These are phyloP conservation scores for Pollenia amentaria DNA, from an alignment of 2,888 invertebrate genomes.

Conservation along the genomic window DNA sequence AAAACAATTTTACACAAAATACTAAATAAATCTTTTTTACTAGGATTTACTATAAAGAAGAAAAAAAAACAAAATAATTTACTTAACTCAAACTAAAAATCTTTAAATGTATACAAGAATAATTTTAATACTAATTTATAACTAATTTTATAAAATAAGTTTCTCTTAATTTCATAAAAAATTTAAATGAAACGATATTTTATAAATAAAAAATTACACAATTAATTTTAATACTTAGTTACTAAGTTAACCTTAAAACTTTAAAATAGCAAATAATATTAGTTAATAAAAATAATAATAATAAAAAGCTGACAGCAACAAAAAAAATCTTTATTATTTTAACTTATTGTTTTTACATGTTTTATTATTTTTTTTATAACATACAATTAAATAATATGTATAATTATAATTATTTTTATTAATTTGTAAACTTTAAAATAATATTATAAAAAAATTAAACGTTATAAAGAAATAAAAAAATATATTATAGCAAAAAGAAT, in stretches of 20 bases:
- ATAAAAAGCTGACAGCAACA: slow-evolving; percentile 49
- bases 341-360: slow-evolving; percentile 56
- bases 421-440: slow-evolving; percentile 57
- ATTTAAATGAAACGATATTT: background rate
- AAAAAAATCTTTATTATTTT: slow-evolving; percentile 39
- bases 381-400: slow-evolving; percentile 40
- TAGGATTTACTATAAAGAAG: slow-evolving; percentile 16
- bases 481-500: slow-evolving; percentile 43
- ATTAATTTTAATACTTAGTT: slow-evolving; percentile 35
- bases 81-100: slow-evolving; percentile 37
- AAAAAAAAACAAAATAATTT: background rate
- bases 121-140: slow-evolving; percentile 46
- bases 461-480: slow-evolving; percentile 52
- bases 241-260: slow-evolving; percentile 35
- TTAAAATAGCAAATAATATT: slow-evolving; percentile 29
- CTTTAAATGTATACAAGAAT: slow-evolving; percentile 21
- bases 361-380: slow-evolving; percentile 30
- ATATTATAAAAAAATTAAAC: slow-evolving; percentile 48
- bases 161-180: slow-evolving; percentile 6
- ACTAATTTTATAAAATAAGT: slow-evolving; percentile 26
- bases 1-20: slow-evolving; percentile 51
- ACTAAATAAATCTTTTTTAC: slow-evolving; percentile 31
- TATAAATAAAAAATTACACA: background rate
- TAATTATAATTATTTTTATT: slow-evolving; percentile 33
- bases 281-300: too few species aligned